Evolutionary conservation across 2,113 vertebrate species (phyloP), one percentile per base, ranked within the genome.

Genomic region (Pao palembangensis): DNA sequence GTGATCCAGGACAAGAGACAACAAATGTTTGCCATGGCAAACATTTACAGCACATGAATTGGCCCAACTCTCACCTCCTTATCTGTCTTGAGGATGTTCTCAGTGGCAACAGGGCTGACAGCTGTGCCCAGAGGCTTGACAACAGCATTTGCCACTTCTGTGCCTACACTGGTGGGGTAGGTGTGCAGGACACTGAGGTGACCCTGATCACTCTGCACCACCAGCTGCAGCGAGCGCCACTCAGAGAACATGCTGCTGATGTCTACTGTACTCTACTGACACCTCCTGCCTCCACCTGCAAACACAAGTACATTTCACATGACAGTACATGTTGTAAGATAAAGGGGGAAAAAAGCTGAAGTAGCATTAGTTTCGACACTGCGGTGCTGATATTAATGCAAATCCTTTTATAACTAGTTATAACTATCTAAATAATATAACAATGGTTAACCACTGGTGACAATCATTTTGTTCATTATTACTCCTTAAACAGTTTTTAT

Each of bases 171-270:
- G 54, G 93, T 91, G 55, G 96, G 96, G 73, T 95, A 98, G 81
- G 93, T 93, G 85, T 98, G 95, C 79, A 98, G 91, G 14, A 98
- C 96, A n/a, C 96, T 98, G 76, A 94, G 93, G 76, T 96, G 94
- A 51, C 95, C 94, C 82, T 94, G 93, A 89, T 98, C 95, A 89
- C 95, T 95, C 67, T 96, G 94, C 87, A 97, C 93, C 76, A 96
- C 92, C 86, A 96, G 86, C 85, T 98, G 96, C 87, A 98, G 90
- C 38, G 96, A 98, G 86, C 95, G 93, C 96, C 96, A 98, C 90
- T 98, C 95, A 7, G 95, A 97, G 92, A 98, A 98, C 95, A 98
- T 98, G 76, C 86, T 94, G 92, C 80, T 74, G 70, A 34, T 44
- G 69, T 82, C 80, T 91, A 48, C 49, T 71, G 68, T 52, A 59